These are phyloP conservation scores for Prunella himalayana DNA, from an alignment of 2,113 vertebrate genomes.

Conservation along the genomic window DNA sequence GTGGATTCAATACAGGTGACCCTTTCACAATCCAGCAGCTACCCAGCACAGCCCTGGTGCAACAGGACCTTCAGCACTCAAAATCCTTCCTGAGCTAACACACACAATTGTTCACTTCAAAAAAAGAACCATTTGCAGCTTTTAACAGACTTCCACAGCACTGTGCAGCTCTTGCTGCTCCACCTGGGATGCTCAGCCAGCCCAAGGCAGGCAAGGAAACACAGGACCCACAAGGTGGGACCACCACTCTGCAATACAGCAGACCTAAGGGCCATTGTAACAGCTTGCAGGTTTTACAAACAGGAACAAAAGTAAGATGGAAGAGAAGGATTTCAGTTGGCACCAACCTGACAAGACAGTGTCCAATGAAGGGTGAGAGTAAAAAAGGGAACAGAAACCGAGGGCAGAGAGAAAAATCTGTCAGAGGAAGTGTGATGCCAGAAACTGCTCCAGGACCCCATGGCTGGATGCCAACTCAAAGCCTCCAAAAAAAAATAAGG, in stretches of 20 bases:
- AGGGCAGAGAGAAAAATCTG: background rate
- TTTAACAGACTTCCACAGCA: background rate
- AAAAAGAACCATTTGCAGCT: background rate
- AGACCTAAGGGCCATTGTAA: accelerated
- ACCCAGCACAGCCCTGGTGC: background rate
- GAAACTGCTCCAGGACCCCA: background rate
- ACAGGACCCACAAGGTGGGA: background rate
- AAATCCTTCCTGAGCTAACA: background rate
- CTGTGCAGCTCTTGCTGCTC: accelerated
- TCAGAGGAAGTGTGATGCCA: background rate
- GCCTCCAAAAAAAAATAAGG: background rate
- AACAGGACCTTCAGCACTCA: background rate
- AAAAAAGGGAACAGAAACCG: background rate
- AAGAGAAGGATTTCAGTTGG: background rate
- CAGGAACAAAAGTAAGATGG: background rate
- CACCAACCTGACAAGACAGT: background rate
- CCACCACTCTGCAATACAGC: background rate
- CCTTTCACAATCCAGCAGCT: background rate
- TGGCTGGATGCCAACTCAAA: background rate
- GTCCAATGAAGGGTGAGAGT: background rate
- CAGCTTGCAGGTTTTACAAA: background rate
- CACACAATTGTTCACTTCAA: accelerated
- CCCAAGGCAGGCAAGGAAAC: background rate
- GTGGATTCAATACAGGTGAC: accelerated
- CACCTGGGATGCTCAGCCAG: background rate